These are phyloP conservation scores for Eupithecia inturbata DNA, from an alignment of 2,888 invertebrate species.

Conservation along the genomic window DNA sequence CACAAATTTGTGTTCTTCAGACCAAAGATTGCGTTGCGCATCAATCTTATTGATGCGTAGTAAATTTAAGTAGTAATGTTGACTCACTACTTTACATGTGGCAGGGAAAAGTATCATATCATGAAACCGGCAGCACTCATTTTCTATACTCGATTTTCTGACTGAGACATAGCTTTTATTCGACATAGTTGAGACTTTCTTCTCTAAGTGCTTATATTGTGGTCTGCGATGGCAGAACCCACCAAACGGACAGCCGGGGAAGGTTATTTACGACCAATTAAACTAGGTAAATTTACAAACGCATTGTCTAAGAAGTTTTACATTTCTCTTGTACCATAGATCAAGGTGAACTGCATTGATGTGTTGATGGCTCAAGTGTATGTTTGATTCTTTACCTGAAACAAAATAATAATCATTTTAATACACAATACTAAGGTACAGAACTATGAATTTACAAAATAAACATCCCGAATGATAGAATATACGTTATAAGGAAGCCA, in stretches of 20 bases:
- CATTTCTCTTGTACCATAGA: background rate
- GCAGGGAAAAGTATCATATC: no score
- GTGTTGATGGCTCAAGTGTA: background rate
- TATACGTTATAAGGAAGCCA: background rate
- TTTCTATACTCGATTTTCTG: no score
- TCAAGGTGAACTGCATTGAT: background rate
- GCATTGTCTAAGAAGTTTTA: background rate
- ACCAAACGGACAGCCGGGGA: no score
- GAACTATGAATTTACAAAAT: no score
- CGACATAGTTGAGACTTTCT: background rate
- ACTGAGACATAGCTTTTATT: background rate
- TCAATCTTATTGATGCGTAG: no score
- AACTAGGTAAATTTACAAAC: background rate
- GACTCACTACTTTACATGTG: no score
- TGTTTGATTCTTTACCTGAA: background rate
- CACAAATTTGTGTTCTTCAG: no score
- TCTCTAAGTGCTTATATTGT: background rate
- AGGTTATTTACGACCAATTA: no score
- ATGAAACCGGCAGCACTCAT: no score
- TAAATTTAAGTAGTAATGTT: no score
- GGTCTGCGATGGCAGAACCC: background rate
- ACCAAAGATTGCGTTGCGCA: no score
- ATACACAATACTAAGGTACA: background rate
- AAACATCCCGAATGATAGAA: no score
- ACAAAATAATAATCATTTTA: background rate